Evolutionary conservation across 2,888 invertebrate genomes (phyloP).

Genomic region (Mesoligia furuncula): DNA sequence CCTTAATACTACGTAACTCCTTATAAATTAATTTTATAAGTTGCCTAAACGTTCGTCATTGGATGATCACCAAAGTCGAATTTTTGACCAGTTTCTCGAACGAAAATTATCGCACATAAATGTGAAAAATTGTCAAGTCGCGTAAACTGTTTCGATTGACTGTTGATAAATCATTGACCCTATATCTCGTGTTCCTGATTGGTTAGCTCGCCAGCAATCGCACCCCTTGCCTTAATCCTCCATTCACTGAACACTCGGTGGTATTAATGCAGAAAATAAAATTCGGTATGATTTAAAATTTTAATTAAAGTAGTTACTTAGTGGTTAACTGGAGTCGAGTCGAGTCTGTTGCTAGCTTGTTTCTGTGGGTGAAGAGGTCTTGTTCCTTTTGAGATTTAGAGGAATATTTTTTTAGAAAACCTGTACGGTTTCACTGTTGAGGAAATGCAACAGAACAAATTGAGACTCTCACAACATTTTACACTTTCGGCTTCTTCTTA

Average conservation of each 20-base stretch:
- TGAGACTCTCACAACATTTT: too few relatives aligned
- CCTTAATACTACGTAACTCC: neutral
- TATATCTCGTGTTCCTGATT: neutral
- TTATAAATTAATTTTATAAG: neutral
- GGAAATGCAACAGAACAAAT: too few relatives aligned
- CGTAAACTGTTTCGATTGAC: too few relatives aligned
- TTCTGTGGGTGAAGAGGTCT: constrained; percentile 16
- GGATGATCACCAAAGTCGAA: neutral
- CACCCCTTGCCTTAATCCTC: neutral
- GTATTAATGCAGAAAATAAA: constrained; percentile 44
- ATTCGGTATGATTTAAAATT: constrained; percentile 53
- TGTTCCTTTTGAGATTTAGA: constrained; percentile 8
- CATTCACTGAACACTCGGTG: constrained; percentile 36
- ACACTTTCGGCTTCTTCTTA: too few relatives aligned
- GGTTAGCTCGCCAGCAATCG: neutral
- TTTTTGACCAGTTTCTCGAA: neutral
- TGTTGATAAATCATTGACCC: too few relatives aligned
- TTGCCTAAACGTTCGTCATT: neutral
- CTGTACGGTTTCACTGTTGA: too few relatives aligned
- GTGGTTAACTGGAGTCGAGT: constrained; percentile 34
- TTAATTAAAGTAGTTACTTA: constrained; percentile 60
- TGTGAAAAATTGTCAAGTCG: too few relatives aligned
- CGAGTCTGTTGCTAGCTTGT: constrained; percentile 2
- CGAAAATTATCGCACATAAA: too few relatives aligned
- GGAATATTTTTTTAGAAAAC: neutral